Conservation (phyloP, 2,888 invertebrate species). For the Tetrapedia diversipes region DNA sequence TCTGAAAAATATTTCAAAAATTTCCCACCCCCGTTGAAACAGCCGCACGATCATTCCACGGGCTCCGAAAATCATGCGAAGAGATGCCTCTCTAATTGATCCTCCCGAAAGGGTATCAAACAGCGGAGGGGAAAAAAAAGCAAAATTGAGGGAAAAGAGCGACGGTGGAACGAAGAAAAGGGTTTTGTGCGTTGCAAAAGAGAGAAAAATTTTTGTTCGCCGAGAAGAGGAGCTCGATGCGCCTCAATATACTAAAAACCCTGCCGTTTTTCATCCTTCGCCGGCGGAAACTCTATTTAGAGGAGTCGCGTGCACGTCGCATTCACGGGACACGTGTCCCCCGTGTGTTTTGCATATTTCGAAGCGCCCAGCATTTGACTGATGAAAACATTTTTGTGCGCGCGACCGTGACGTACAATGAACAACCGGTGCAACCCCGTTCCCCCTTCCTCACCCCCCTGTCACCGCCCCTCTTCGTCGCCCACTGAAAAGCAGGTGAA, state of each 20-base stretch:
- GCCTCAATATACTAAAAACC: conserved; percentile 40
- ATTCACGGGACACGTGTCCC: conserved; percentile 25
- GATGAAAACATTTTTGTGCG: conserved; percentile 44
- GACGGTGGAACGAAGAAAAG: accelerated
- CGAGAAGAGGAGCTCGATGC: neutral
- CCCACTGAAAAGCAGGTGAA: neutral
- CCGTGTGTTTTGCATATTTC: conserved; percentile 28
- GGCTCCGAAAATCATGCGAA: too few relatives aligned
- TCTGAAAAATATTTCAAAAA: too few relatives aligned
- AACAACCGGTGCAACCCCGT: neutral
- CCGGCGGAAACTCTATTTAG: conserved; percentile 34
- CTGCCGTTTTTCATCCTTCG: conserved; percentile 26
- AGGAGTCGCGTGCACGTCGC: conserved; percentile 14
- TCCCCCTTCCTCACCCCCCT: too few relatives aligned
- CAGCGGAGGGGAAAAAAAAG: too few relatives aligned
- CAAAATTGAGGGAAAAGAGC: neutral
- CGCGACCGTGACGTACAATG: conserved; percentile 4
- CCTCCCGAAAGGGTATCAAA: too few relatives aligned
- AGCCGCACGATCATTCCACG: too few relatives aligned
- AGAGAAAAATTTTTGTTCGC: neutral
- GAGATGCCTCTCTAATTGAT: too few relatives aligned
- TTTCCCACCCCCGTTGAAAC: too few relatives aligned
- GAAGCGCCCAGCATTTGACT: conserved; percentile 39
- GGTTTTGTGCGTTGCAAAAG: too few relatives aligned
- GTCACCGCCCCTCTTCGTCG: too few relatives aligned